Conservation (phyloP, 1,140 invertebrate genomes). For the Nasonia giraulti region DNA sequence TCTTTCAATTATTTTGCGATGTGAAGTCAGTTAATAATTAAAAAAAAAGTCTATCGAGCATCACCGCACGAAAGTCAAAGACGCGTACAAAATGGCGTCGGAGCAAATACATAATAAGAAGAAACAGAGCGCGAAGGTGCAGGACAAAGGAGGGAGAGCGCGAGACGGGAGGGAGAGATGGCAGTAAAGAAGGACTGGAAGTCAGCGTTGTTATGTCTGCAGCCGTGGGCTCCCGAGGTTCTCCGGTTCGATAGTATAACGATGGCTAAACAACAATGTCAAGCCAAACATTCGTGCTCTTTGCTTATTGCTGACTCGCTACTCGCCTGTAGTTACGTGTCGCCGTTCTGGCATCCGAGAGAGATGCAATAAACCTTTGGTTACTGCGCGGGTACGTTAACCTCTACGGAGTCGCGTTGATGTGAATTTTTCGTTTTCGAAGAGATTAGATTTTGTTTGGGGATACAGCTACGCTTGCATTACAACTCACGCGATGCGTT, state of each 20-base stretch:
- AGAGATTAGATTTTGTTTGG: background rate
- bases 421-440: background rate
- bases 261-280: slow-evolving; percentile 56
- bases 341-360: slow-evolving; percentile 15
- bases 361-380: slow-evolving; percentile 7
- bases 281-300: slow-evolving; percentile 48
- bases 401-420: background rate
- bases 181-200: slow-evolving; percentile 44
- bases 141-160: slow-evolving; percentile 37
- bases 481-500: too few species aligned
- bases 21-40: background rate
- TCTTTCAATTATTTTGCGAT: background rate
- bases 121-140: background rate
- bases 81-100: slow-evolving; percentile 11
- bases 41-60: background rate
- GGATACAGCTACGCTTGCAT: too few species aligned
- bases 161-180: slow-evolving; percentile 26
- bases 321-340: background rate
- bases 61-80: background rate
- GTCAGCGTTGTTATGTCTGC: slow-evolving; percentile 62
- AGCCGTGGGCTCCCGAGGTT: slow-evolving; percentile 53
- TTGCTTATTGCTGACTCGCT: slow-evolving; percentile 43
- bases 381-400: background rate
- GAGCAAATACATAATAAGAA: slow-evolving; percentile 2
- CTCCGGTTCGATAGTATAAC: slow-evolving; percentile 60